Base-by-base conservation (phyloP, 2,113 vertebrate species). In the Machaerirhynchus nigripectus region DNA sequence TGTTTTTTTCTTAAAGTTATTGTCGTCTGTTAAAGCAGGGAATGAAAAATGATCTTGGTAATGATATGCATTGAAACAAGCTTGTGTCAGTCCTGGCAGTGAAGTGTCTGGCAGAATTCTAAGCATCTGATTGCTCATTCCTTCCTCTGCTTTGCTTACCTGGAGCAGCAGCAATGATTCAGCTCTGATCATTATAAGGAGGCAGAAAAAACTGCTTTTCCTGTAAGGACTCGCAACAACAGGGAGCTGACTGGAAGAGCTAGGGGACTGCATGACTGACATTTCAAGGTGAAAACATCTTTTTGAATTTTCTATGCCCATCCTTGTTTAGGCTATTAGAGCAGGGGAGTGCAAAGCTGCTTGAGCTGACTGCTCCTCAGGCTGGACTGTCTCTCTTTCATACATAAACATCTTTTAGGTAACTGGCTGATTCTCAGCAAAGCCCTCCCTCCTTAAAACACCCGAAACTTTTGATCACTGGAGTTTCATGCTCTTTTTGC, bases 1-100 rank as follows among this genome's bases (percentile, higher is more conserved):
- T 91, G 52, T 31, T 87, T 92, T 87, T 85, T 57, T 37, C 71
- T 92, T 89, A 28, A 92, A 93, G 63, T 87, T 80, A 82, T 67
- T 92, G 86, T 97, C 63, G 63, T 85, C 84, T 89, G 55, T 61
- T 95, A 83, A 94, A 91, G 67, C 70, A 89, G 74, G 50, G 84
- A 65, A 74, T 89, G 87, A 94, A 77, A 65, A 95, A 92, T 53
- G 16, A 61, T 86, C 85, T 74, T 0, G 0, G 59, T 77, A 90
- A 88, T 1, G 19, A 77, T 80, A 74, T 33, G 42, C 67, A n/a
- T 69, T 76, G 83, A 73, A 94, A 70, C 21, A 61, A 70, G 70
- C 76, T 89, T 8, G 39, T 95, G 83, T 93, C 79, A 86, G 75
- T 83, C 42, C 87, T 80, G 47, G 65, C 80, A 63, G 75, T 8